These are phyloP conservation scores for Pogonomyrmex barbatus DNA, from an alignment of 1,140 invertebrate species.

Conservation along the genomic window DNA sequence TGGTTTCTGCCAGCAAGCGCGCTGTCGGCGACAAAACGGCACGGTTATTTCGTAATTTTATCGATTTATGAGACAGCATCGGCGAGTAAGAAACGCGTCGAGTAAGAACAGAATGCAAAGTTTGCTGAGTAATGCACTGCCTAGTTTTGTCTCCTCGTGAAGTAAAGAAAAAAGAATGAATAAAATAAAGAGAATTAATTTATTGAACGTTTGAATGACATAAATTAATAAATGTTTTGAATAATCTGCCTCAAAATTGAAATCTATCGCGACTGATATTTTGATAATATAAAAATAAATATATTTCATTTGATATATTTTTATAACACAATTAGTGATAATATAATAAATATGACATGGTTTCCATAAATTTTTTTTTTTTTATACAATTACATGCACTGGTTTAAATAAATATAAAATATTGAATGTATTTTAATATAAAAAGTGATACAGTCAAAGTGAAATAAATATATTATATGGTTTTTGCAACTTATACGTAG, in stretches of 20 bases:
- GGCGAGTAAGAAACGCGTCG: conserved; percentile 18
- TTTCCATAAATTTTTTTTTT: background rate
- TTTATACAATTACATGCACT: background rate
- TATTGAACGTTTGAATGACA: background rate
- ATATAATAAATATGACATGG: background rate
- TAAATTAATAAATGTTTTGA: background rate
- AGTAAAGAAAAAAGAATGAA: background rate
- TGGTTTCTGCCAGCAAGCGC: conserved; percentile 23
- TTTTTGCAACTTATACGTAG: background rate
- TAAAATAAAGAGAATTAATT: conserved; percentile 1
- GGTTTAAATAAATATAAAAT: background rate
- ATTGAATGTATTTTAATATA: background rate
- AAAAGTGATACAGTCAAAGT: background rate
- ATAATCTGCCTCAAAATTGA: background rate
- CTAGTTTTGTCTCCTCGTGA: background rate
- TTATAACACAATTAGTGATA: background rate
- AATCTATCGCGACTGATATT: background rate
- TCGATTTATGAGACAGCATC: conserved; percentile 42
- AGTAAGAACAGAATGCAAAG: conserved; percentile 33
- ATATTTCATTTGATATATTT: background rate
- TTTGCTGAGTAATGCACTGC: conserved; percentile 24
- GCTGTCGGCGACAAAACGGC: conserved; percentile 2
- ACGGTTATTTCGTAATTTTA: conserved; percentile 43
- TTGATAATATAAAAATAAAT: background rate
- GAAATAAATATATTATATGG: background rate